Percentiles rank a stretch among this genome's conserved stretches.
Conservation (phyloP, 2,888 invertebrate genomes). For the Pinctada fucata region DNA sequence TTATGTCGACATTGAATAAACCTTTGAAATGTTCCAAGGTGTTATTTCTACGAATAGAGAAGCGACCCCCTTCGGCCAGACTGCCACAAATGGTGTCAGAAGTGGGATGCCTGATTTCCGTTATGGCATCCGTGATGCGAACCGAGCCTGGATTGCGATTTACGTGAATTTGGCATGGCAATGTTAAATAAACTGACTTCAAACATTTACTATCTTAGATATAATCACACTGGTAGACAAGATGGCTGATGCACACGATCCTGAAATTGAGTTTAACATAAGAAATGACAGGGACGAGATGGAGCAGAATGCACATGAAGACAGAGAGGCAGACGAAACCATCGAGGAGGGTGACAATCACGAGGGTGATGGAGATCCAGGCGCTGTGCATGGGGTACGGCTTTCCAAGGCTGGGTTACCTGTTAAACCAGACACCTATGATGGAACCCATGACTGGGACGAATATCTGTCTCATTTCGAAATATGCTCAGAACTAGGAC, state of each 20-base stretch:
- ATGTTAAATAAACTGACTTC: too few relatives aligned
- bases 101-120: too few relatives aligned
- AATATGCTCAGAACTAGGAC: conserved; percentile 26
- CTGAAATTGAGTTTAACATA: neutral
- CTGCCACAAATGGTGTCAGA: too few relatives aligned
- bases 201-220: too few relatives aligned
- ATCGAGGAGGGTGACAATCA: neutral
- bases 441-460: neutral
- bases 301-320: neutral
- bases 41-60: too few relatives aligned
- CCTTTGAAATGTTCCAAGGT: too few relatives aligned
- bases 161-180: too few relatives aligned
- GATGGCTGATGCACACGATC: neutral
- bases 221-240: too few relatives aligned
- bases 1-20: too few relatives aligned
- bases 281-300: neutral
- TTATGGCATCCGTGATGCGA: too few relatives aligned
- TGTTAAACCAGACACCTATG: neutral
- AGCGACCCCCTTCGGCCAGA: too few relatives aligned
- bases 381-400: neutral
- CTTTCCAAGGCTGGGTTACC: neutral
- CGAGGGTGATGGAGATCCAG: neutral
- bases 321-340: neutral
- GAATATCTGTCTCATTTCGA: conserved; percentile 17
- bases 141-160: too few relatives aligned